These are phyloP conservation scores for Helleia helle DNA, from an alignment of 2,888 invertebrate species.

Conservation along the genomic window DNA sequence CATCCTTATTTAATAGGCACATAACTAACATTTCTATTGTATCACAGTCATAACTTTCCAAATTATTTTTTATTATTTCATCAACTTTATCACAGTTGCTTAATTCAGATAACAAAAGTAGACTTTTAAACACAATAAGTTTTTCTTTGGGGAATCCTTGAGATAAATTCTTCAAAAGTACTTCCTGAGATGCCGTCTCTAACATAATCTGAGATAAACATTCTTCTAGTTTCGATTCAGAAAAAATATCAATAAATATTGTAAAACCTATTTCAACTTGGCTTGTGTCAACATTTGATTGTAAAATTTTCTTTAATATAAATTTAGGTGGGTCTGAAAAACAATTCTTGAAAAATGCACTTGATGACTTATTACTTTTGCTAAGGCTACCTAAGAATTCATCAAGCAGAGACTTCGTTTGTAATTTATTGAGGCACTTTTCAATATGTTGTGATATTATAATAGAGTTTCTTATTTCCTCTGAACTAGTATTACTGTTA, in stretches of 20 bases:
- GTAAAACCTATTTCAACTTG: slow-evolving; percentile 42
- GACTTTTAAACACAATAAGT: slow-evolving; percentile 42
- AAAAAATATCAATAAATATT: slow-evolving; percentile 42
- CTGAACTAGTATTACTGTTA: slow-evolving; percentile 42
- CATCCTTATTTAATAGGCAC: slow-evolving; percentile 36
- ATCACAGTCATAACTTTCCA: slow-evolving; percentile 34
- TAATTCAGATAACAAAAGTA: slow-evolving; percentile 38
- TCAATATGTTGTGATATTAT: slow-evolving; percentile 70
- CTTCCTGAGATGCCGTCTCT: slow-evolving; percentile 52
- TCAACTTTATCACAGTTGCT: slow-evolving; percentile 26
- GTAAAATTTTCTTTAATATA: slow-evolving; percentile 49
- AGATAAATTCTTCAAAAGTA: slow-evolving; percentile 36
- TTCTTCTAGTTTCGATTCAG: slow-evolving; percentile 39
- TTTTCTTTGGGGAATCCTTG: slow-evolving; percentile 35
- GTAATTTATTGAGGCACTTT: slow-evolving; percentile 57
- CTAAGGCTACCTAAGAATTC: slow-evolving; percentile 46
- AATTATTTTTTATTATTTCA: slow-evolving; percentile 28
- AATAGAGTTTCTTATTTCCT: slow-evolving; percentile 69
- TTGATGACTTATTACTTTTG: slow-evolving; percentile 30
- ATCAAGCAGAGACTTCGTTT: slow-evolving; percentile 47
- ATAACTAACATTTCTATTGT: slow-evolving; percentile 39
- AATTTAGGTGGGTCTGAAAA: slow-evolving; percentile 49
- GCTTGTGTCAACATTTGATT: slow-evolving; percentile 36
- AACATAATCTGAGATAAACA: slow-evolving; percentile 48
- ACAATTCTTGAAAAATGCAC: slow-evolving; percentile 36